A percentile compares a stretch with the other conserved stretches of the same genome.
Conservation (phyloP, 2,888 invertebrate species). For the Drosophila longiperda region DNA sequence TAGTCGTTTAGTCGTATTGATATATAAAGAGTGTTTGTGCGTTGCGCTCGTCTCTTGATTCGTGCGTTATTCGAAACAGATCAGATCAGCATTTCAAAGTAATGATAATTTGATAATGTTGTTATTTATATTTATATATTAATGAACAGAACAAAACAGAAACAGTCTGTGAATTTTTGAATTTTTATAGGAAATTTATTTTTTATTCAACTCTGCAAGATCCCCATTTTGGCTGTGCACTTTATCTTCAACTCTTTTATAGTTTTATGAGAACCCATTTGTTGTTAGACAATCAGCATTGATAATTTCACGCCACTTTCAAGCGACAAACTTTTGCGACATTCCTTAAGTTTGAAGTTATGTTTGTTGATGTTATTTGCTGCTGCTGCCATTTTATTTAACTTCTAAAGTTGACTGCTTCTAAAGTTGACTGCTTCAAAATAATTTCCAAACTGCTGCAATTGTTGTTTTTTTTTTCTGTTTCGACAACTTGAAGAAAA, state of each 20-base stretch:
- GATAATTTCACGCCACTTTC: slow-evolving; percentile 30
- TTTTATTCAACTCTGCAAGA: slow-evolving; percentile 1
- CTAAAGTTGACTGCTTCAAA: slow-evolving; percentile 57
- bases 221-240: slow-evolving; percentile 5
- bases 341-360: slow-evolving; percentile 54
- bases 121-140: neutral
- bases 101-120: slow-evolving; percentile 30
- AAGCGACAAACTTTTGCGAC: slow-evolving; percentile 44
- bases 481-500: slow-evolving; percentile 41
- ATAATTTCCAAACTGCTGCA: slow-evolving; percentile 59
- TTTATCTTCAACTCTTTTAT: neutral
- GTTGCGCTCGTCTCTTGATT: slow-evolving; percentile 71
- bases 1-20: slow-evolving; percentile 24
- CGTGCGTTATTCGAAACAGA: slow-evolving; percentile 65
- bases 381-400: slow-evolving; percentile 2
- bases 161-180: slow-evolving; percentile 2
- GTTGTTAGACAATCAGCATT: slow-evolving; percentile 15
- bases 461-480: slow-evolving; percentile 20
- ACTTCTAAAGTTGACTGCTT: slow-evolving; percentile 56
- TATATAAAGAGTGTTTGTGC: slow-evolving; percentile 66
- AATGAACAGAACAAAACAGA: neutral
- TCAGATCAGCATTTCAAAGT: slow-evolving; percentile 43
- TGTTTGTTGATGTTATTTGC: slow-evolving; percentile 43
- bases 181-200: neutral
- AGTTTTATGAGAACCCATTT: slow-evolving; percentile 3